Evolutionary conservation across 2,113 vertebrate genomes (phyloP).

Genomic region (Agelaius tricolor): DNA sequence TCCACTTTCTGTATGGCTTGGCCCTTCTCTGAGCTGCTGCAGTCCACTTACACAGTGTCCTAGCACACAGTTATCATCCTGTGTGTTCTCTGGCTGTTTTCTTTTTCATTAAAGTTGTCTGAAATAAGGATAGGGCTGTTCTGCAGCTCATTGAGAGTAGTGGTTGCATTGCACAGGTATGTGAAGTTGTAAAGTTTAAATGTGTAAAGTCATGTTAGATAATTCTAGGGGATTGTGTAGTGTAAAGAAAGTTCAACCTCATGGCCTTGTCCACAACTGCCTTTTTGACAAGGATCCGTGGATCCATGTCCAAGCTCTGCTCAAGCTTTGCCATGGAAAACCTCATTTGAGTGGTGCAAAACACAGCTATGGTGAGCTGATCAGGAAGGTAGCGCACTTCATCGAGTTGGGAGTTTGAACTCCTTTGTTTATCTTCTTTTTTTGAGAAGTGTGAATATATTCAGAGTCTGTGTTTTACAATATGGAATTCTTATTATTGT

Average conservation of each 20-base stretch:
- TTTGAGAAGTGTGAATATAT: background rate
- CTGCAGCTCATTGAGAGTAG: background rate
- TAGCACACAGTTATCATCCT: background rate
- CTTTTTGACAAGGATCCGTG: background rate
- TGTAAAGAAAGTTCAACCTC: background rate
- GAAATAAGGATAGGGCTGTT: background rate
- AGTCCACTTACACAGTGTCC: background rate
- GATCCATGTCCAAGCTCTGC: background rate
- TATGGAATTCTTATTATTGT: background rate
- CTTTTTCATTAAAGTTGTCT: background rate
- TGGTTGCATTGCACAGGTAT: background rate
- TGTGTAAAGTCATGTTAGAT: background rate
- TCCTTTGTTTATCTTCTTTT: background rate
- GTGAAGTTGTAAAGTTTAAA: background rate
- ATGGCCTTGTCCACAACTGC: background rate
- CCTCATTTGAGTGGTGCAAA: background rate
- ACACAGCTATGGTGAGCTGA: background rate
- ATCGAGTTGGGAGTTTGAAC: background rate
- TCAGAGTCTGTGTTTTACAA: background rate
- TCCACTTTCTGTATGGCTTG: background rate
- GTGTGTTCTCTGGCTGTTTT: background rate
- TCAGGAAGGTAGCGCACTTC: background rate
- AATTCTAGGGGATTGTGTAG: background rate
- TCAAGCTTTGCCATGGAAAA: background rate
- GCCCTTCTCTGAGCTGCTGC: background rate